phyloP scores from a whole-genome alignment of 2,113 vertebrate genomes.

The Entelurus aequoreus region DNA sequence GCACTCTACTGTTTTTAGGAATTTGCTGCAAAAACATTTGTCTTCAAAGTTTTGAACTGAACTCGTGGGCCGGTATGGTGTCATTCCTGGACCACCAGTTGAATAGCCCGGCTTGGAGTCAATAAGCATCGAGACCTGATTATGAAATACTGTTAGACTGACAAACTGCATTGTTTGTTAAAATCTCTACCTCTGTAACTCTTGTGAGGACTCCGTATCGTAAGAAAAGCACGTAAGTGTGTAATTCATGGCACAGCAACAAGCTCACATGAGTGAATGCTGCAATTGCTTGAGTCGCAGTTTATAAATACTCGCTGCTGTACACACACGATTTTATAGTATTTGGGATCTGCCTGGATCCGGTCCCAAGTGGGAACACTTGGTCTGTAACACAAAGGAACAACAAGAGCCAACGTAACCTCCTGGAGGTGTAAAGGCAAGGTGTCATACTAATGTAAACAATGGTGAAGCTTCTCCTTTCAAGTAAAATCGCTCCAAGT shows the following conservation, averaged over 20 bases:
- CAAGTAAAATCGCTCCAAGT: not conserved
- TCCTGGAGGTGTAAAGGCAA: not conserved
- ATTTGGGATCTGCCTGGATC: too few species aligned
- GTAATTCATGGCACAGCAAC: not conserved
- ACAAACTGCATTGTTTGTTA: not conserved
- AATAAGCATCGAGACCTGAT: too few species aligned
- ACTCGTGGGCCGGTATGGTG: too few species aligned
- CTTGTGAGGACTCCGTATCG: not conserved
- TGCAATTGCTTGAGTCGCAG: constrained; percentile 4
- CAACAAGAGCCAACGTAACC: too few species aligned
- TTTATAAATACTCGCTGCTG: constrained; percentile 4
- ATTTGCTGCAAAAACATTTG: too few species aligned
- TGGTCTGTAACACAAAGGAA: too few species aligned
- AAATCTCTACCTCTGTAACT: not conserved
- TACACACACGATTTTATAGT: not conserved
- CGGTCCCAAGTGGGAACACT: too few species aligned
- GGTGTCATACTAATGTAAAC: not conserved
- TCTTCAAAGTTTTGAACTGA: too few species aligned
- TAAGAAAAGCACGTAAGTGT: constrained; percentile 8
- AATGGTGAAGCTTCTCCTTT: too few species aligned
- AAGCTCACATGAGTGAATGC: constrained; percentile 18
- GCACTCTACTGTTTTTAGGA: too few species aligned
- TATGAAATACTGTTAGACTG: constrained; percentile 12
- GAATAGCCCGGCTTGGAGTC: not conserved
- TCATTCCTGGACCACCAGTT: too few species aligned